Percentiles rank a stretch among this genome's conserved stretches.
Conservation (phyloP, 2,888 invertebrate genomes). For the Eristalis intricaria region DNA sequence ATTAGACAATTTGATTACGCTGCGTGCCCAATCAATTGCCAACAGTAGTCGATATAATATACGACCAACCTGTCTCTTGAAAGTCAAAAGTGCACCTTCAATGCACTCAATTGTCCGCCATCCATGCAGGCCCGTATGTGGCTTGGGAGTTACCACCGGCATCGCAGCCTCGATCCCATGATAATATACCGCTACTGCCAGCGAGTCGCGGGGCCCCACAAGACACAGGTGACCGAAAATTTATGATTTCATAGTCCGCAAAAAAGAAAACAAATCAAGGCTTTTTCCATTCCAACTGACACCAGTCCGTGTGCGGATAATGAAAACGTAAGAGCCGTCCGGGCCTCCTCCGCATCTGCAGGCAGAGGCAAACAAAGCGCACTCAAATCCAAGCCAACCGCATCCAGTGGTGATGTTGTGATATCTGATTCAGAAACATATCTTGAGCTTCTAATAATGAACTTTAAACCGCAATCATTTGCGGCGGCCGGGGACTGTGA, state of each 20-base stretch:
- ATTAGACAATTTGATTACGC: conserved; percentile 70
- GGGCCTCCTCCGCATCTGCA: conserved; percentile 27
- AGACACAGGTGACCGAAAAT: conserved; percentile 58
- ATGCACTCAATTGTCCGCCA: conserved; percentile 51
- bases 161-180: conserved; percentile 61
- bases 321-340: conserved; percentile 45
- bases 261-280: conserved; percentile 25
- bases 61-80: conserved; percentile 53
- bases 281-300: conserved; percentile 11
- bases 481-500: conserved; percentile 1
- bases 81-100: conserved; percentile 64
- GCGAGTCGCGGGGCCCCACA: conserved; percentile 35
- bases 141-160: conserved; percentile 57
- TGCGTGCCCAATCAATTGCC: conserved; percentile 46
- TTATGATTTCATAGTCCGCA: conserved; percentile 60
- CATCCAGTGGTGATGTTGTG: conserved; percentile 40
- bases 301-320: conserved; percentile 37
- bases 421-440: conserved; percentile 62
- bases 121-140: conserved; percentile 23
- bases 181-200: conserved; percentile 40
- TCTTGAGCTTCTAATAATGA: conserved; percentile 47
- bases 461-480: conserved; percentile 47
- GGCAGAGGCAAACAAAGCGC: conserved; percentile 37
- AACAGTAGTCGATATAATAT: conserved; percentile 31
- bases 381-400: conserved; percentile 61